Evolutionary conservation across 2,797 vertebrate genomes (phyloP).

Genomic region (Tachyglossus aculeatus): DNA sequence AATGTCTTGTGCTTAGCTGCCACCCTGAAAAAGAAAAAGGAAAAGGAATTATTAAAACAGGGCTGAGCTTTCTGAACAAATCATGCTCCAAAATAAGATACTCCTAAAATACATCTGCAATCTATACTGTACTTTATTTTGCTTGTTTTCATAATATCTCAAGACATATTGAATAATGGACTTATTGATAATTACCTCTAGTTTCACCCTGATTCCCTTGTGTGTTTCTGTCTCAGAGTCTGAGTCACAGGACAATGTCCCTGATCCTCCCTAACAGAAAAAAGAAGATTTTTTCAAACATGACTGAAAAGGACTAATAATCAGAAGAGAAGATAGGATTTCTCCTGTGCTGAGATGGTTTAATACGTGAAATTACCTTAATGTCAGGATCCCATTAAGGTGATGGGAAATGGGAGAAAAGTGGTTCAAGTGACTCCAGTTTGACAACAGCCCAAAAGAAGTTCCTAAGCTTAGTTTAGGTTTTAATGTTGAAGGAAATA

Average conservation of each 20-base stretch:
- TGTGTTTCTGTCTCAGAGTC: too few relatives aligned
- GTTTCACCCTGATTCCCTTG: too few relatives aligned
- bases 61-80: not conserved
- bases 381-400: not conserved
- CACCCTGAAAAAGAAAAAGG: not conserved
- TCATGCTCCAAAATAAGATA: not conserved
- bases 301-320: too few relatives aligned
- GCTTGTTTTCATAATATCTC: not conserved
- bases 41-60: constrained; percentile 20
- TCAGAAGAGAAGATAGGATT: too few relatives aligned
- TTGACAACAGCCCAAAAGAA: too few relatives aligned
- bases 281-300: too few relatives aligned
- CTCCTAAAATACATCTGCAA: not conserved
- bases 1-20: not conserved
- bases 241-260: too few relatives aligned
- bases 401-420: not conserved
- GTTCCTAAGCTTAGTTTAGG: too few relatives aligned
- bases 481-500: too few relatives aligned
- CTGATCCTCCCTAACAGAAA: too few relatives aligned
- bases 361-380: not conserved
- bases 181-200: not conserved
- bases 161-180: not conserved
- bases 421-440: too few relatives aligned
- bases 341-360: not conserved
- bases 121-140: too few relatives aligned